Evolutionary conservation across 2,888 invertebrate species (phyloP).

Genomic region (Drosophila barbarae): DNA sequence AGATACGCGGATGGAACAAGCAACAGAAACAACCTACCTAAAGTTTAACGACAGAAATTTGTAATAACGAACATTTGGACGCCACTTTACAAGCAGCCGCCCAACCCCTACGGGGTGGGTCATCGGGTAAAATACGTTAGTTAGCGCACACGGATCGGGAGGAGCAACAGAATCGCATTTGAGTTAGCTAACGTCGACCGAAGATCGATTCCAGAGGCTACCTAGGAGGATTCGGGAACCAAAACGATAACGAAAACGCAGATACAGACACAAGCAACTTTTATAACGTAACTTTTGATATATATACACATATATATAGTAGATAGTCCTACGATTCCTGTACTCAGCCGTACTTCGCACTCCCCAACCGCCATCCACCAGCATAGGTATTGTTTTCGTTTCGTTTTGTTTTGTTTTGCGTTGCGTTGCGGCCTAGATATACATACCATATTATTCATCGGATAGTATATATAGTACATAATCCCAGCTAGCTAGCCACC

Average conservation of each 20-base stretch:
- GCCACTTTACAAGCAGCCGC: constrained; percentile 56
- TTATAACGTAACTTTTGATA: constrained; percentile 45
- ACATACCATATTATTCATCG: constrained; percentile 28
- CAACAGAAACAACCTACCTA: constrained; percentile 62
- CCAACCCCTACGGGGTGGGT: background rate
- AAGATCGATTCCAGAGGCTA: constrained; percentile 27
- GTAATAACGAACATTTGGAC: constrained; percentile 58
- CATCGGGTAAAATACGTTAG: constrained; percentile 28
- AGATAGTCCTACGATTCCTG: constrained; percentile 35
- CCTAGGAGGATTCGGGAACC: constrained; percentile 5
- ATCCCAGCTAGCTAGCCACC: constrained; percentile 17
- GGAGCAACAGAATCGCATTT: constrained; percentile 22
- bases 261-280: constrained; percentile 31
- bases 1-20: constrained; percentile 16
- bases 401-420: constrained; percentile 14
- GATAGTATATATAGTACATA: constrained; percentile 31
- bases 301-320: constrained; percentile 11
- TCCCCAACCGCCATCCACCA: constrained; percentile 3
- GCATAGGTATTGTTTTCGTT: constrained; percentile 4
- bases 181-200: constrained; percentile 33
- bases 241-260: background rate
- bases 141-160: constrained; percentile 42
- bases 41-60: constrained; percentile 59
- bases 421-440: constrained; percentile 24
- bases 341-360: constrained; percentile 23